Evolutionary conservation across 2,888 invertebrate species (phyloP).

Genomic region (Troilus luridus): DNA sequence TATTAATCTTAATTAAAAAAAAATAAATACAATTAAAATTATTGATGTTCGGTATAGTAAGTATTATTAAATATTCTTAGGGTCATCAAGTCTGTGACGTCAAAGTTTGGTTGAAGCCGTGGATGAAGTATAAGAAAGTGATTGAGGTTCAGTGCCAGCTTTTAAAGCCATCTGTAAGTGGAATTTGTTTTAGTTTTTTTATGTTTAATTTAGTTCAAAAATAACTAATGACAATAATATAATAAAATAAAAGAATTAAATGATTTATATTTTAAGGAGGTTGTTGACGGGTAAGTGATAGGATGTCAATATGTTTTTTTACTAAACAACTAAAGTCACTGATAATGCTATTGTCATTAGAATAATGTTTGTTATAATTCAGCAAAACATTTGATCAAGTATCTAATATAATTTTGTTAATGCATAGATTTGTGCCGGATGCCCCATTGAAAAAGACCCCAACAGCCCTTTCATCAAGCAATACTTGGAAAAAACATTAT

Average conservation of each 20-base stretch:
- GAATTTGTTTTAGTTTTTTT: not conserved
- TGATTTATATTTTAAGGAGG: too few species aligned
- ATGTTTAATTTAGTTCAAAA: too few species aligned
- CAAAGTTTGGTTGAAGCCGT: conserved; percentile 26
- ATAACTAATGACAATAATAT: too few species aligned
- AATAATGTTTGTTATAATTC: too few species aligned
- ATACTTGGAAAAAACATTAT: not conserved
- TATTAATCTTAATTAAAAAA: not conserved
- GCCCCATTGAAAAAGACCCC: not conserved
- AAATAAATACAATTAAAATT: too few species aligned
- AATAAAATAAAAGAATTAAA: too few species aligned
- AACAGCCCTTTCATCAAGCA: not conserved
- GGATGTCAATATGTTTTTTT: too few species aligned
- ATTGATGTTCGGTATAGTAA: too few species aligned
- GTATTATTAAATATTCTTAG: not conserved
- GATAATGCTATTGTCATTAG: too few species aligned
- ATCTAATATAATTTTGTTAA: not conserved
- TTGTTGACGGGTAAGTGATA: too few species aligned
- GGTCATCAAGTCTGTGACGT: not conserved
- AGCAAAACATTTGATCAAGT: not conserved
- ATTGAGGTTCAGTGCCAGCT: not conserved
- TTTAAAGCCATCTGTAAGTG: not conserved
- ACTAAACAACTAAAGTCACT: too few species aligned
- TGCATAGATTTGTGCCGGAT: not conserved
- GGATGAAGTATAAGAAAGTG: conserved; percentile 10